Percentiles rank a stretch among this genome's conserved stretches.
phyloP scores from a whole-genome alignment of 2,888 invertebrate genomes.

The Halictus ligatus region DNA sequence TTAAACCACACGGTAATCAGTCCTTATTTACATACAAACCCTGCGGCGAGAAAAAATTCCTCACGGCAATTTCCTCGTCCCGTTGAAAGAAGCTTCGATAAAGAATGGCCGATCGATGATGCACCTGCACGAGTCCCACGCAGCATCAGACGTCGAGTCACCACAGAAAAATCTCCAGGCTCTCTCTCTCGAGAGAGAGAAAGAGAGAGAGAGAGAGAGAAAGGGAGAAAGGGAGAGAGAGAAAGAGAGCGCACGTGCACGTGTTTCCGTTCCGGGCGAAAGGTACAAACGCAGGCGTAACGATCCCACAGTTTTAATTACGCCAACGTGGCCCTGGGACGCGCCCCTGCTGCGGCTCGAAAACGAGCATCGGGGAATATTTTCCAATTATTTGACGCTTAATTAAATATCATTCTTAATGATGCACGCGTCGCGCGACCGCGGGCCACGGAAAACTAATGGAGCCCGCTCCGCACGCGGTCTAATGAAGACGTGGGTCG shows the following conservation, averaged over 20 bases:
- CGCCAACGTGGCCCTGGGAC: constrained; percentile 64
- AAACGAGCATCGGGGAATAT: constrained; percentile 46
- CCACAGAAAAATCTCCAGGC: constrained; percentile 59
- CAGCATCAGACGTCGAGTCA: constrained; percentile 60
- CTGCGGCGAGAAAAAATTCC: constrained; percentile 7
- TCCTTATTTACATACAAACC: constrained; percentile 46
- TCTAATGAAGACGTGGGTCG: constrained; percentile 75
- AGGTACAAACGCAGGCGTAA: constrained; percentile 69
- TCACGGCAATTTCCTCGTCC: constrained; percentile 30
- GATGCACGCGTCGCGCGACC: constrained; percentile 64
- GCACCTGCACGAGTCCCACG: constrained; percentile 71
- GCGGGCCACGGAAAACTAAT: constrained; percentile 68
- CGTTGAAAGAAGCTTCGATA: constrained; percentile 27
- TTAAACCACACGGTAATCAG: constrained; percentile 37
- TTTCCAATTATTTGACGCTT: constrained; percentile 70
- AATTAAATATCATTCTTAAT: constrained; percentile 77
- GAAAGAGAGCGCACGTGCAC: constrained; percentile 32
- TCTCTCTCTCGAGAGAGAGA: neutral
- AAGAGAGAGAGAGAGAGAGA: neutral
- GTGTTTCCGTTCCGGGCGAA: constrained; percentile 54
- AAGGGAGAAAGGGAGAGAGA: neutral
- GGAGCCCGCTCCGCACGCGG: constrained; percentile 53
- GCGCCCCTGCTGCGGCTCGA: constrained; percentile 57
- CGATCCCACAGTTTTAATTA: constrained; percentile 75
- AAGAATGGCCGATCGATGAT: constrained; percentile 54